A percentile compares a stretch with the other conserved stretches of the same genome.
Conservation (phyloP, 2,888 invertebrate genomes). For the Dendrolimus pini region DNA sequence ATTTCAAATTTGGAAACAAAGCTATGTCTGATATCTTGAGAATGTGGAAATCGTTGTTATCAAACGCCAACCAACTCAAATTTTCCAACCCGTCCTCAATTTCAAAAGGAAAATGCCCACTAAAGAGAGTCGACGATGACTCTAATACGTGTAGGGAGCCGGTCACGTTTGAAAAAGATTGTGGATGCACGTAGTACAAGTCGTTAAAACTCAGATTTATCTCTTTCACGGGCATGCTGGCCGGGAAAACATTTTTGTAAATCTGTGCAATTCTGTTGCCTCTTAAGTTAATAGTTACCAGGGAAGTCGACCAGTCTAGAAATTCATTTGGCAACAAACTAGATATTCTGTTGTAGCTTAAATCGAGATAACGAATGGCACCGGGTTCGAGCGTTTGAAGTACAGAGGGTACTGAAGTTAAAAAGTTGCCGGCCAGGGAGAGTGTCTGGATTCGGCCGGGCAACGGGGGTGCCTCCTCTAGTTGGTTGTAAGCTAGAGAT, state of each 20-base stretch:
- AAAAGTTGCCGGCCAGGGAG: constrained; percentile 88
- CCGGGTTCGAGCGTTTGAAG: constrained; percentile 84
- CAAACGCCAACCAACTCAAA: constrained; percentile 89
- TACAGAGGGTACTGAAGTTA: constrained; percentile 83
- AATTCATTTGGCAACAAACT: constrained; percentile 87
- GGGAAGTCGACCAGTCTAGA: constrained; percentile 84
- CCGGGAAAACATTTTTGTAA: constrained; percentile 82
- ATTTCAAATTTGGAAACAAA: constrained; percentile 82
- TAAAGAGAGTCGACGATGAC: constrained; percentile 89
- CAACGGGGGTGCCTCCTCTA: constrained; percentile 76
- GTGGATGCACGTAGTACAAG: constrained; percentile 86
- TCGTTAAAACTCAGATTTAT: constrained; percentile 95
- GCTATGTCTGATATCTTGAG: constrained; percentile 84
- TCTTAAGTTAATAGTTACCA: constrained; percentile 87
- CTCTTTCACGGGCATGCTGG: constrained; percentile 87
- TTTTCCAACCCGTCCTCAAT: constrained; percentile 84
- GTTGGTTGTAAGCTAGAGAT: constrained; percentile 87
- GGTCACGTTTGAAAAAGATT: constrained; percentile 87
- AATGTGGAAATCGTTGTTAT: constrained; percentile 90
- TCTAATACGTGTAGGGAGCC: constrained; percentile 88
- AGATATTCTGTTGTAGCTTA: constrained; percentile 91
- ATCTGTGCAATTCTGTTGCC: constrained; percentile 89
- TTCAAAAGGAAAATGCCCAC: constrained; percentile 86
- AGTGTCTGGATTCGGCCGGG: constrained; percentile 84
- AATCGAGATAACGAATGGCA: constrained; percentile 86